Conservation (phyloP, 1,140 invertebrate species). For the Spodoptera litura region DNA sequence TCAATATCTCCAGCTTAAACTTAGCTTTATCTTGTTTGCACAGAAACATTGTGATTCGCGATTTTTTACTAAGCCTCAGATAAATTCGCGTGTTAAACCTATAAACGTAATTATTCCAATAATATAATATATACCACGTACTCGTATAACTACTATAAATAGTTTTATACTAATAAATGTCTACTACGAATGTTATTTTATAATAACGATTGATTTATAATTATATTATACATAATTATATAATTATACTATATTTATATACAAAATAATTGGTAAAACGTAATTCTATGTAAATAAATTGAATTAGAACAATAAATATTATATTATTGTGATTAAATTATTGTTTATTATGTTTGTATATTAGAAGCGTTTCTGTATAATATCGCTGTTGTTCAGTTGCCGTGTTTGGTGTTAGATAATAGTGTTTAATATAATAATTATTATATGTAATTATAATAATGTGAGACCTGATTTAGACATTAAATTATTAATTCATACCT, state of each 20-base stretch:
- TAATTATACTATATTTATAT: conserved; percentile 10
- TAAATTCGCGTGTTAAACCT: conserved; percentile 11
- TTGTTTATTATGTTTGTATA: conserved; percentile 35
- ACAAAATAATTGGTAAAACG: conserved; percentile 25
- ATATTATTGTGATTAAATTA: conserved; percentile 9
- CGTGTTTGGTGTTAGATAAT: conserved; percentile 74
- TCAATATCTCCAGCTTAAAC: conserved; percentile 1
- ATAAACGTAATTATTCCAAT: conserved; percentile 10
- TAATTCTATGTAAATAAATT: conserved; percentile 60
- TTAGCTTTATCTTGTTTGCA: conserved; percentile 3
- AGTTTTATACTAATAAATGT: conserved; percentile 57
- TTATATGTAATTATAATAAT: conserved; percentile 48
- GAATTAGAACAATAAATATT: conserved; percentile 56
- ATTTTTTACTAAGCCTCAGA: conserved; percentile 14
- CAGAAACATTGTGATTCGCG: neutral
- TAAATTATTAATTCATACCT: conserved; percentile 53
- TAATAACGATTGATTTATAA: conserved; percentile 64
- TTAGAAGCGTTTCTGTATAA: conserved; percentile 68
- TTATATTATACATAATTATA: conserved; percentile 66
- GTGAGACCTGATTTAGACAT: conserved; percentile 62
- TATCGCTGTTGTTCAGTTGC: conserved; percentile 70
- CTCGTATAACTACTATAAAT: conserved; percentile 48
- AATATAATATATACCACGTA: neutral
- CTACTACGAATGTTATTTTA: conserved; percentile 52
- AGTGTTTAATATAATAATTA: conserved; percentile 35